Conservation (phyloP, 2,888 invertebrate genomes). For the Cremastinae sp. region DNA sequence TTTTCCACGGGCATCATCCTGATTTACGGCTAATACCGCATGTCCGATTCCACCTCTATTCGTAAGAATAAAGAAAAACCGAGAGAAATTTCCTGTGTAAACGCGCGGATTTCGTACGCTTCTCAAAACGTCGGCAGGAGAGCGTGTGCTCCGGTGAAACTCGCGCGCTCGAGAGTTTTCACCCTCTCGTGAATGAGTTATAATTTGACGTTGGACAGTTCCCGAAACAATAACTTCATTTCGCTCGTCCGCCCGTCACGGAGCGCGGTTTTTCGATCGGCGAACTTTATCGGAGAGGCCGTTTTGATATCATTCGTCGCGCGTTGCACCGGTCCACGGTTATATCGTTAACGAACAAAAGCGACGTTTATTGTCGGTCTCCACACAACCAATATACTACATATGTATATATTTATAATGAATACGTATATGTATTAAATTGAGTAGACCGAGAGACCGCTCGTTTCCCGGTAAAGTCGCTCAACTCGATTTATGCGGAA, state of each 20-base stretch:
- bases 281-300: no score
- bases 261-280: no score
- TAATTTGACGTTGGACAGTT: no score
- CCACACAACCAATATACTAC: no score
- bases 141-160: no score
- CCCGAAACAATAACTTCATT: no score
- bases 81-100: slow-evolving; percentile 20
- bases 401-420: no score
- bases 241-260: not conserved
- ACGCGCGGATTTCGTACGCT: slow-evolving; percentile 32
- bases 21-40: slow-evolving; percentile 53
- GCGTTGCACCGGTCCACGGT: not conserved
- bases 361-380: no score
- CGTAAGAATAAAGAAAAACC: slow-evolving; percentile 51
- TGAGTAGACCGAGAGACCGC: not conserved
- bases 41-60: slow-evolving; percentile 57
- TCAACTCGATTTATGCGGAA: not conserved
- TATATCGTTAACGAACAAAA: not conserved
- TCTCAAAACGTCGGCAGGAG: slow-evolving; percentile 41
- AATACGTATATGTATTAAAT: slow-evolving; percentile 8
- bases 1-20: slow-evolving; percentile 39
- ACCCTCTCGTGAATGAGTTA: no score
- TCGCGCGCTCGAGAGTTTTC: no score
- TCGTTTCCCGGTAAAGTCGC: slow-evolving; percentile 1
- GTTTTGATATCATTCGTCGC: not conserved